Evolutionary conservation across 92 coral and sea anemone species (phyloP), one percentile per base, ranked within the genome.

Genomic region (Palythoa grandiflora): DNA sequence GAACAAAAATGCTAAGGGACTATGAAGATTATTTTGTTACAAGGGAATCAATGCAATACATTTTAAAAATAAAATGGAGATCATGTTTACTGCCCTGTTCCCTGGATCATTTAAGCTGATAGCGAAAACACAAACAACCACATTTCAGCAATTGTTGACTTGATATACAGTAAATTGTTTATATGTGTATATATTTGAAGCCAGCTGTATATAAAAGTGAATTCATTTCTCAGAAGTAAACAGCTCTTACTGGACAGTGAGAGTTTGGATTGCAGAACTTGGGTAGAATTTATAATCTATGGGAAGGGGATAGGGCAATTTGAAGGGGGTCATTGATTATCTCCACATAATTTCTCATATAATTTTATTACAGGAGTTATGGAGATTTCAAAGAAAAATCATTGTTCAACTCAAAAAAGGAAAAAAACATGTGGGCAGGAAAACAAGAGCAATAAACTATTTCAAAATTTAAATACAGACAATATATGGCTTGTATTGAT

Each of bases 81-180:
- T n/a, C n/a, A 78, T 40, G 60, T 88, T 68, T 51, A 88, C 87
- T 65, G 80, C 91, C 57, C 84, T 77, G 91, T 88, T 88, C 68
- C 84, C 91, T 71, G 59, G 72, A 83, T 80, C 71, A 63, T 35
- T 88, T 35, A 87, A 88, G 87, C 90, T 88, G 53, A 88, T 79
- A 68, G 66, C 28, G 47, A 71, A 79, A 47, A 84, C 86, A 88
- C 37, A 52, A 87, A 87, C 54, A 70, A 68, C 19, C 79, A 79
- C 38, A 68, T 75, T 79, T 79, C 73, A 71, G 90, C 77, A 63
- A 84, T 65, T 88, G 40, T 1, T 35, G 68, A 38, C 66, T 71
- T 47, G 73, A 38, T 61, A 71, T 51, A 81, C 72, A 66, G 71
- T 47, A 75, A 38, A 84, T 36, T 84, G 79, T 84, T 71, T 71